Conservation (phyloP, 2,888 invertebrate species). For the Arge pagana region DNA sequence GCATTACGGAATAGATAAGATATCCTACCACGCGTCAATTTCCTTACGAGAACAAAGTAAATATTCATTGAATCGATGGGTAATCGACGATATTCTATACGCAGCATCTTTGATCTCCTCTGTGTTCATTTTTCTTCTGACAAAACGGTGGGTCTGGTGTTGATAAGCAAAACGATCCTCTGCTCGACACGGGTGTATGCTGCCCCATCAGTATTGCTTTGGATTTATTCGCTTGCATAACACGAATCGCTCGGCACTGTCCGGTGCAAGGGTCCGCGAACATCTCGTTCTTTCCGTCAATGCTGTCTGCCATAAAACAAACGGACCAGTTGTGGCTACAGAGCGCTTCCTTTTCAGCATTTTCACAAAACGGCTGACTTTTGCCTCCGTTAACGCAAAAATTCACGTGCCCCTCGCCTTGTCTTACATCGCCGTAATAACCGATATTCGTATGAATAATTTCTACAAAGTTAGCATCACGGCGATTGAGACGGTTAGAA, state of each 20-base stretch:
- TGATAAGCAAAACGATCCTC: conserved; percentile 73
- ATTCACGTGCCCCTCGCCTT: conserved; percentile 29
- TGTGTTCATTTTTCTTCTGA: conserved; percentile 60
- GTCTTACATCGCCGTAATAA: conserved; percentile 26
- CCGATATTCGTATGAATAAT: conserved; percentile 35
- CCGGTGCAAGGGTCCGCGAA: conserved; percentile 23
- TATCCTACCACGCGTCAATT: no score
- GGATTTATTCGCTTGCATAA: conserved; percentile 58
- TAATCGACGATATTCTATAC: no score
- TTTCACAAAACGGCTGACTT: conserved; percentile 31
- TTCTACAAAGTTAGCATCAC: conserved; percentile 30
- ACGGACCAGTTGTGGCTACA: conserved; percentile 34
- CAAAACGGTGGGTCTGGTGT: conserved; percentile 73
- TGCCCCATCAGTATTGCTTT: conserved; percentile 72
- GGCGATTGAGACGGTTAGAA: conserved; percentile 24
- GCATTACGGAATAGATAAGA: no score
- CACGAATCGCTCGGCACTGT: conserved; percentile 3
- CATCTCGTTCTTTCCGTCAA: conserved; percentile 25
- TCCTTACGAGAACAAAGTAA: no score
- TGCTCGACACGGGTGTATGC: conserved; percentile 70
- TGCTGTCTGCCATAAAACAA: conserved; percentile 34
- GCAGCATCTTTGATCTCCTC: conserved; percentile 73
- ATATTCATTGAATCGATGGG: no score
- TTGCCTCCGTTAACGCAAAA: conserved; percentile 36
- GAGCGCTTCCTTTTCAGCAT: conserved; percentile 27